Base-by-base conservation (phyloP, 1,140 invertebrate species). In the Cotesia vestalis region DNA sequence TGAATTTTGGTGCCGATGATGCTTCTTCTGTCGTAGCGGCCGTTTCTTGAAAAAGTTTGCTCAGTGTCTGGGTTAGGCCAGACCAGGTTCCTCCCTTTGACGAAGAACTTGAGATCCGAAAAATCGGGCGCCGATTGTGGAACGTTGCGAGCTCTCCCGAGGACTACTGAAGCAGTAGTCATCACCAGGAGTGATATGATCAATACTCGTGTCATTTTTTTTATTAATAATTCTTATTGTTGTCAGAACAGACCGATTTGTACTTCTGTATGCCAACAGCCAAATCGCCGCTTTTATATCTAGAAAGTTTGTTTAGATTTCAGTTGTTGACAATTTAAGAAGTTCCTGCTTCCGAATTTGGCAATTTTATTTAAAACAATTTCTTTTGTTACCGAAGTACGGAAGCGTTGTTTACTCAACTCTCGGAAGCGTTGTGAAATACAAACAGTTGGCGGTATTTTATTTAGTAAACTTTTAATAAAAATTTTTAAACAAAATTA, bases 1-100 rank as follows among this genome's bases (percentile, higher is more conserved):
- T 92, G 91, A 0, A 86, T 81, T 4, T 90, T 85, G 5, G 91
- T 92, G 0, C 87, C 86, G 35, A 92, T 91, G 12, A 91, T 83
- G 77, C 90, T 91, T 72, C 84, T 86, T 4, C 89, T 81, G 38
- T 89, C 83, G 80, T 90, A 91, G 27, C 89, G 85, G 2, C 89
- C 89, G 2, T 87, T 88, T 9, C 85, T 84, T 38, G 85, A 83
- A 79, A 90, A 91, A 64, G 91, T 90, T 71, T 87, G 88, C 77
- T 87, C 89, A 11, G 89, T 90, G 53, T 84, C 87, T 4, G 87
- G 80, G 67, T 88, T 89, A 8, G 90, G 90, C 86, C 90, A 91
- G 1, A 83, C 76, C 0, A 91, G 61, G 66, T 87, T 88, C 46
- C 79, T 83, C 8, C 90, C 90, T 8, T 36, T 36, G 17, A 64